Conservation (phyloP, 2,797 vertebrate genomes). For the Natrix natrix region DNA sequence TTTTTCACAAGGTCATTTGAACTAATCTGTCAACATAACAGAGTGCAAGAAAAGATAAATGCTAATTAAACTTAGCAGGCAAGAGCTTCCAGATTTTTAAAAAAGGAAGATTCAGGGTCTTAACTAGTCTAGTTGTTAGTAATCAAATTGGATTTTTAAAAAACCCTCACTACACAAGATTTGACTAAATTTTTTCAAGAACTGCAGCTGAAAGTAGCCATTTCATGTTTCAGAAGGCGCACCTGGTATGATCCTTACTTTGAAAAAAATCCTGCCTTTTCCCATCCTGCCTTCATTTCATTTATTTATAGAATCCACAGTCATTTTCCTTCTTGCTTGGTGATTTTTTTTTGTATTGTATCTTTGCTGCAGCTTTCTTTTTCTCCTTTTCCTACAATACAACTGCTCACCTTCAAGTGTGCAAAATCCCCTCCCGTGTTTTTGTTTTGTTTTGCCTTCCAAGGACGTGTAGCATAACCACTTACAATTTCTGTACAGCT, state of each 20-base stretch:
- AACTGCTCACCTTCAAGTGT: slow-evolving; percentile 49
- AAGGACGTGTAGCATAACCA: slow-evolving; percentile 51
- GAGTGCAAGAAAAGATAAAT: not conserved
- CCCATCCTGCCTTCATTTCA: slow-evolving; percentile 18
- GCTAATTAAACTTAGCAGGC: slow-evolving; percentile 17
- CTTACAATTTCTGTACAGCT: slow-evolving; percentile 64
- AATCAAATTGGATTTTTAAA: slow-evolving; percentile 1
- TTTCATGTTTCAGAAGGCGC: slow-evolving; percentile 33
- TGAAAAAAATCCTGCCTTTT: slow-evolving; percentile 46
- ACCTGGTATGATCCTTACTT: slow-evolving; percentile 47
- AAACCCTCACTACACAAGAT: not conserved
- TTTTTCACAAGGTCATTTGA: slow-evolving; percentile 9
- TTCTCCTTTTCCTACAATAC: slow-evolving; percentile 9
- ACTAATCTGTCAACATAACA: slow-evolving; percentile 16
- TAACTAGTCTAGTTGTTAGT: slow-evolving; percentile 27
- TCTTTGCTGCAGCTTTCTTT: not conserved
- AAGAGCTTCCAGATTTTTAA: not conserved
- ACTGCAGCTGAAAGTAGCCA: slow-evolving; percentile 19
- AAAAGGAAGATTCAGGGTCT: not conserved
- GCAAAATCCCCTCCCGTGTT: slow-evolving; percentile 21
- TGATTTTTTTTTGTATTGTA: not conserved
- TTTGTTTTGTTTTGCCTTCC: slow-evolving; percentile 38
- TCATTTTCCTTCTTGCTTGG: slow-evolving; percentile 24
- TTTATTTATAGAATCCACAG: slow-evolving; percentile 47
- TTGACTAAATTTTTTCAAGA: slow-evolving; percentile 7